Evolutionary conservation across 2,113 vertebrate genomes (phyloP).

Genomic region (Passer montanus): DNA sequence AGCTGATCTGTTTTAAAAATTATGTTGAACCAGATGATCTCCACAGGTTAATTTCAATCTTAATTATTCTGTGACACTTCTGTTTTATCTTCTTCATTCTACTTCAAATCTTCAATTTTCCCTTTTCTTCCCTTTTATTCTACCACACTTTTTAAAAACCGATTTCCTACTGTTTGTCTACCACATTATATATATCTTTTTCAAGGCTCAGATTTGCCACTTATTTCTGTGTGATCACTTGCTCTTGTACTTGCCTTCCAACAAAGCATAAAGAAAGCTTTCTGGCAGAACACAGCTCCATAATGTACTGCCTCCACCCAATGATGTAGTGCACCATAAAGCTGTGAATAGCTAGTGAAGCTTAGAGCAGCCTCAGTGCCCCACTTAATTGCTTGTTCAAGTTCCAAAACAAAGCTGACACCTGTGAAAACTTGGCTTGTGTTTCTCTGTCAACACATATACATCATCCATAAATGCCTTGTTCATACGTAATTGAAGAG

Average conservation of each 20-base stretch:
- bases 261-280: background rate
- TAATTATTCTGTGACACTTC: background rate
- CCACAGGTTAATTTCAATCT: background rate
- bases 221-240: background rate
- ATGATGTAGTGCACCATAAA: background rate
- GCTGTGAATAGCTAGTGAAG: background rate
- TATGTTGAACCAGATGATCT: background rate
- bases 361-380: background rate
- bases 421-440: conserved; percentile 33
- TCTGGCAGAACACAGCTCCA: background rate
- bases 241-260: background rate
- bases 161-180: background rate
- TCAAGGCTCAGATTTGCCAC: background rate
- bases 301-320: background rate
- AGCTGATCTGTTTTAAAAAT: background rate
- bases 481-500: background rate
- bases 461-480: background rate
- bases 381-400: background rate
- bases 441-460: background rate
- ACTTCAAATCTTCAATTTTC: background rate
- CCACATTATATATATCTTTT: background rate
- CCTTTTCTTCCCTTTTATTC: background rate
- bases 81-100: background rate
- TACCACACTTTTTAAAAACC: background rate
- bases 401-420: background rate